Base-by-base conservation (phyloP, 2,113 vertebrate genomes). In the Mastomys coucha region DNA sequence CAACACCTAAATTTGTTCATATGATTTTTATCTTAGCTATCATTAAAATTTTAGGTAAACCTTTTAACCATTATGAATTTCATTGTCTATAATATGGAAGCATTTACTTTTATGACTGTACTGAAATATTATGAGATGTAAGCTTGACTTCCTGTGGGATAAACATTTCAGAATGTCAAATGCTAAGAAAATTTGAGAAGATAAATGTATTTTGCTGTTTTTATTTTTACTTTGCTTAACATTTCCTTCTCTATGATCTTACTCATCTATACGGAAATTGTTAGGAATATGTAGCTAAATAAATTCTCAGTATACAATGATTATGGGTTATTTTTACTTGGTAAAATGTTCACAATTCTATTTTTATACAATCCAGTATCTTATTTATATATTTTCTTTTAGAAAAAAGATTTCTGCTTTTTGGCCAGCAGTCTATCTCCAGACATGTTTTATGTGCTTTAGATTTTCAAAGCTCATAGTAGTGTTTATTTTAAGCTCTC, bases 301-400 rank as follows among this genome's bases (percentile, higher is more conserved):
- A 81, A 56, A 90, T 88, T 95, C 8, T 67, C 28, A 49, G 26
- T 49, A 45, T 84, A 60, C 73, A 85, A 82, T 76, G 72, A 72
- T 77, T 86, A 73, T 53, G 11, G n/a, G 45, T 60, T 22, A 75
- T 51, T 31, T 90, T 73, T 94, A 3, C 49, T 60, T 87, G 22
- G 13, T 92, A 95, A 91, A 93, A 72, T 94, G 5, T 80, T 96
- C 4, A 7, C 82, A 88, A 70, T 89, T 85, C 16, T 91, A 10
- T 90, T 53, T 2, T 51, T 77, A 80, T 12, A 75, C 9, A 95
- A 56, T 91, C 9, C 8, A 56, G 24, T 82, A 84, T 94, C 33
- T 14, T 95, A 45, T 70, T 3, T 94, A 63, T 88, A 75, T 42
- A 42, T 42, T 92, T 96, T 1, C 20, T 95, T 69, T 70, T 75